A percentile compares a stretch with the other conserved stretches of the same genome.
Evolutionary conservation across 2,888 invertebrate species (phyloP).

Genomic region (Metallyticus violacea): DNA sequence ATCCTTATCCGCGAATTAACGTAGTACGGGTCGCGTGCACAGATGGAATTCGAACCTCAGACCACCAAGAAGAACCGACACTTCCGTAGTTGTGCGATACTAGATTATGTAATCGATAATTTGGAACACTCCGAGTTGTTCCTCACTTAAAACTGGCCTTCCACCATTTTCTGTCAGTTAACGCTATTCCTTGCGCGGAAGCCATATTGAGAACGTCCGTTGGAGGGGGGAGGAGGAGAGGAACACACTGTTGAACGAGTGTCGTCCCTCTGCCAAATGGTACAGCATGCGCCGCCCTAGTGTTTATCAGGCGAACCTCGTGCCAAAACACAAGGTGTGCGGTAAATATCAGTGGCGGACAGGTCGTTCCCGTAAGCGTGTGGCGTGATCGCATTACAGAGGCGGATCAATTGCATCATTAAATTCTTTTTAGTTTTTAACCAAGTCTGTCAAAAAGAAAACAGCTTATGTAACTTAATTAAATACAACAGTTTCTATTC

Average conservation of each 20-base stretch:
- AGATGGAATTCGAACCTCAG: not conserved
- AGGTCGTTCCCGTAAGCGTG: no score
- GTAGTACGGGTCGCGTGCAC: no score
- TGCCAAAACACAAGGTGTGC: conserved; percentile 17
- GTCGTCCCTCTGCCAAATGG: not conserved
- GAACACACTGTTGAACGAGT: conserved; percentile 1
- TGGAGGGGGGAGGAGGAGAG: not conserved
- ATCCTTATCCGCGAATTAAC: not conserved
- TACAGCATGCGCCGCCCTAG: conserved; percentile 25
- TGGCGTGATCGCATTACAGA: no score
- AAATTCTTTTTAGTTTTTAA: no score
- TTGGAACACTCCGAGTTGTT: not conserved
- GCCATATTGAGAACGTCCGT: conserved; percentile 30
- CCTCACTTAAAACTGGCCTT: conserved; percentile 1
- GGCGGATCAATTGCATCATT: no score
- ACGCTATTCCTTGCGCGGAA: conserved; percentile 24
- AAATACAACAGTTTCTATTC: no score
- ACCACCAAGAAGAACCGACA: no score
- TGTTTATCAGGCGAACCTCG: conserved; percentile 16
- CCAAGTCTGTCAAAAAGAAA: no score
- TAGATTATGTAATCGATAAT: not conserved
- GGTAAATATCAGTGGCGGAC: not conserved
- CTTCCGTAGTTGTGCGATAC: not conserved
- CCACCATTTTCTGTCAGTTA: conserved; percentile 27
- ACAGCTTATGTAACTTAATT: no score